phyloP scores from a whole-genome alignment of 2,113 vertebrate genomes.

The Xiphorhynchus elegans region DNA sequence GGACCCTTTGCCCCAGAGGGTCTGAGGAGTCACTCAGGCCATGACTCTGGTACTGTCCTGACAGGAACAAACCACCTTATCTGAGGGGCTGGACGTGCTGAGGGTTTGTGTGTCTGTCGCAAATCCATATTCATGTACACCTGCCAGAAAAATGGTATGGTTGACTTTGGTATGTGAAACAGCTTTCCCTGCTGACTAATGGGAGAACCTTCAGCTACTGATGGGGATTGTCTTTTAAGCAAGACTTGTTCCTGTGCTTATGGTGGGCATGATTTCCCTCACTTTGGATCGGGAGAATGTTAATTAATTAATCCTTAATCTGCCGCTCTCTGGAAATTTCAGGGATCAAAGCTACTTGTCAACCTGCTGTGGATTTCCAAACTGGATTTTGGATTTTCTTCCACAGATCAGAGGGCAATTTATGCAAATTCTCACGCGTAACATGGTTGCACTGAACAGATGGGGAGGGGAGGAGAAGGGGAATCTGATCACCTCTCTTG shows the following conservation, averaged over 20 bases:
- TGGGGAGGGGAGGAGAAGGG: conserved; percentile 66
- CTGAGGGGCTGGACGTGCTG: background rate
- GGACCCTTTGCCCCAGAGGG: background rate
- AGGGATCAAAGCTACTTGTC: conserved; percentile 55
- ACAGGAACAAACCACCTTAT: background rate
- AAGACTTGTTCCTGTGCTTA: background rate
- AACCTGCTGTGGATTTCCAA: conserved; percentile 51
- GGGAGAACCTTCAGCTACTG: background rate
- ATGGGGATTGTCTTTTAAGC: background rate
- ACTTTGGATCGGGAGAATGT: conserved; percentile 4
- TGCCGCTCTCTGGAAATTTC: conserved; percentile 33
- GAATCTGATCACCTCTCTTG: conserved; percentile 70
- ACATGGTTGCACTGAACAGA: conserved; percentile 56
- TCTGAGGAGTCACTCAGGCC: background rate
- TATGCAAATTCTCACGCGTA: conserved; percentile 61
- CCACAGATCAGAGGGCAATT: conserved; percentile 60
- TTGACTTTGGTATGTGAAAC: background rate
- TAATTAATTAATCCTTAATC: conserved; percentile 66
- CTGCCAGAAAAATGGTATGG: background rate
- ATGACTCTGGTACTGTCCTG: accelerated
- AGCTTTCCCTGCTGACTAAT: background rate
- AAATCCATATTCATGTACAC: background rate
- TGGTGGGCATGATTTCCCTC: background rate
- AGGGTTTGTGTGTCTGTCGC: background rate
- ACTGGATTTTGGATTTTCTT: conserved; percentile 69